These are phyloP conservation scores for Stegana nigrithorax DNA, from an alignment of 2,888 invertebrate genomes.

Conservation along the genomic window DNA sequence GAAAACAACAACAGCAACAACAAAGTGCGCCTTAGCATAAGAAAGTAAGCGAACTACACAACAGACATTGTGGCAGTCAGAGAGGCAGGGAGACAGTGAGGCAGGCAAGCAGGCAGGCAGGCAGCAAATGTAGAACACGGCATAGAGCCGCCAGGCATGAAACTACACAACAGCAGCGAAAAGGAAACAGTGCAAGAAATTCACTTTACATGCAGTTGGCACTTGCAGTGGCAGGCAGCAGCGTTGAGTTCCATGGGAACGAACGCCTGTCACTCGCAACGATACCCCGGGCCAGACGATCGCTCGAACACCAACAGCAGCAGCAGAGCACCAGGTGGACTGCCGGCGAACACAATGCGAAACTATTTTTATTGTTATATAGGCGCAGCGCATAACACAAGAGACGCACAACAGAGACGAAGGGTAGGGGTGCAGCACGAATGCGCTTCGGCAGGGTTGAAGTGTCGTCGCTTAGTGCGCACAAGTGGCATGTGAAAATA, in stretches of 20 bases:
- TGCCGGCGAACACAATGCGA: neutral
- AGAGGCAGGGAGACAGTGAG: too few relatives aligned
- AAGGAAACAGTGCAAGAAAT: slow-evolving; percentile 9
- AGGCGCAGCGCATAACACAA: neutral
- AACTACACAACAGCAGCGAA: neutral
- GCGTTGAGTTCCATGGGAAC: neutral
- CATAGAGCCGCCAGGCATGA: neutral
- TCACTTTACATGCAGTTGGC: slow-evolving; percentile 4
- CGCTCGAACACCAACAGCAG: neutral
- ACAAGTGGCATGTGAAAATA: slow-evolving; percentile 7
- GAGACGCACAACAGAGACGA: neutral
- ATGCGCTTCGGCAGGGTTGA: too few relatives aligned
- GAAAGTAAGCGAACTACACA: too few relatives aligned
- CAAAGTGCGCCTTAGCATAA: too few relatives aligned
- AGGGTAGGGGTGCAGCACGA: neutral
- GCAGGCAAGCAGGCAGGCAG: too few relatives aligned
- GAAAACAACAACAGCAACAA: neutral
- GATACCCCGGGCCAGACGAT: too few relatives aligned
- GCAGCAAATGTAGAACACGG: neutral
- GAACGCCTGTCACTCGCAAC: neutral
- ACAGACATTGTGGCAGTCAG: too few relatives aligned
- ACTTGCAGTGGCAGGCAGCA: neutral
- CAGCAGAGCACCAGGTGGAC: neutral
- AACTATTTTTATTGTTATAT: too few relatives aligned
- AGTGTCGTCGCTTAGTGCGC: neutral